These are phyloP conservation scores for Eucera pruinosa DNA, from an alignment of 2,888 invertebrate genomes.

Conservation along the genomic window DNA sequence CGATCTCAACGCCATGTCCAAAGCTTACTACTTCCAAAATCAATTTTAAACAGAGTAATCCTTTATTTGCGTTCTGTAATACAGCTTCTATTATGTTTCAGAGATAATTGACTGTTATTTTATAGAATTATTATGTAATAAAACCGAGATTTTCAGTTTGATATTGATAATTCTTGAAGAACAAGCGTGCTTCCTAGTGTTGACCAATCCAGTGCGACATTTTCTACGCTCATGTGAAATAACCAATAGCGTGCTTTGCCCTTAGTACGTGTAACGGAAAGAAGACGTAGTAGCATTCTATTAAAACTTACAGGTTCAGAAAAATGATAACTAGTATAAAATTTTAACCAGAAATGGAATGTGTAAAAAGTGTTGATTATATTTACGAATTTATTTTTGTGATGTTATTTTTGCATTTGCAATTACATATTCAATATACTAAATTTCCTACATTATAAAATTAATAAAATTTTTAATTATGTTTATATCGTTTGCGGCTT, in stretches of 20 bases:
- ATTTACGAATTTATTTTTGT: neutral
- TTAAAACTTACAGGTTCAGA: neutral
- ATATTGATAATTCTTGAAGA: constrained; percentile 33
- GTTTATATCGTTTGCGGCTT: neutral
- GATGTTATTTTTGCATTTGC: neutral
- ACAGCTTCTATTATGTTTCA: neutral
- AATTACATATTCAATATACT: neutral
- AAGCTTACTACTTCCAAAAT: constrained; percentile 43
- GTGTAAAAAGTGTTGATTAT: neutral
- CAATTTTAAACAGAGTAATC: constrained; percentile 46
- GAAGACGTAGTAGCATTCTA: neutral
- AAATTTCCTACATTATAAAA: neutral
- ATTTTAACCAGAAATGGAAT: neutral
- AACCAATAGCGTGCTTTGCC: constrained; percentile 30
- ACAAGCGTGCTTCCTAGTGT: constrained; percentile 6
- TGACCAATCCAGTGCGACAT: constrained; percentile 41
- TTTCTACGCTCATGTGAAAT: neutral
- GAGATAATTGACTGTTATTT: constrained; percentile 33
- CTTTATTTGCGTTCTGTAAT: neutral
- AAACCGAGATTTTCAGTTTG: constrained; percentile 39
- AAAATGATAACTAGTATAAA: neutral
- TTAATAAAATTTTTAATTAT: neutral
- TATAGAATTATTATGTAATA: constrained; percentile 63
- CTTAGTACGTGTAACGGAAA: constrained; percentile 1
- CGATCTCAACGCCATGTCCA: constrained; percentile 83